Evolutionary conservation across 2,113 vertebrate species (phyloP).

Genomic region (Catagonus wagneri): DNA sequence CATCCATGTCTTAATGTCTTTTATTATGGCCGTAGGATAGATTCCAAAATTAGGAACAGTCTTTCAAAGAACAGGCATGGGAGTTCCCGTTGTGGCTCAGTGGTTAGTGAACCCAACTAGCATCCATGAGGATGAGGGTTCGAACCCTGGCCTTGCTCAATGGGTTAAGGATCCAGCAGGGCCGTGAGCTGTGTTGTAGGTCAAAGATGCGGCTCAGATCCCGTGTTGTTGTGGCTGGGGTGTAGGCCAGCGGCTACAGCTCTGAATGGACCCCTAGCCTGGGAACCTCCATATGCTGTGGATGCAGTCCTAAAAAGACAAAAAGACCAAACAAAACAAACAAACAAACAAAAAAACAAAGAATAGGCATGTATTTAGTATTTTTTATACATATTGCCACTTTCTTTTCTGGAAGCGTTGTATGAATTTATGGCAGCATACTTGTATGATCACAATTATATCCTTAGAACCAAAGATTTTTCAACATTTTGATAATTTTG

Average conservation of each 20-base stretch:
- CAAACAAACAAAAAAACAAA: not conserved
- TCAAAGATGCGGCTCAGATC: too few relatives aligned
- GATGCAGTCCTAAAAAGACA: too few relatives aligned
- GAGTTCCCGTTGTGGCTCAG: not conserved
- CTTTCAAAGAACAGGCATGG: not conserved
- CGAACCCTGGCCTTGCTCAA: not conserved
- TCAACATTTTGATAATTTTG: not conserved
- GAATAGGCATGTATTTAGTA: not conserved
- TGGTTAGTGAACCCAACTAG: not conserved
- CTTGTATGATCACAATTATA: not conserved
- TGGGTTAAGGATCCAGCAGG: too few relatives aligned
- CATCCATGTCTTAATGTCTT: not conserved
- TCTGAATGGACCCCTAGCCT: too few relatives aligned
- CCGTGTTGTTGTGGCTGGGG: too few relatives aligned
- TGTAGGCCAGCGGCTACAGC: too few relatives aligned
- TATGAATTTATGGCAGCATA: not conserved
- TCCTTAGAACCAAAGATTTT: not conserved
- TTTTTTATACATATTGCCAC: not conserved
- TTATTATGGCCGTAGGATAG: not conserved
- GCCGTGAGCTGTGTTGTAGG: too few relatives aligned
- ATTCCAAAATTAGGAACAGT: not conserved
- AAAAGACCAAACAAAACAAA: too few relatives aligned
- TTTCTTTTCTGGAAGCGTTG: not conserved
- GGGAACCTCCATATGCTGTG: too few relatives aligned
- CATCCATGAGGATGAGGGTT: rapidly evolving